These are phyloP conservation scores for Metridium senile DNA, from an alignment of 92 coral and sea anemone genomes.

Conservation along the genomic window DNA sequence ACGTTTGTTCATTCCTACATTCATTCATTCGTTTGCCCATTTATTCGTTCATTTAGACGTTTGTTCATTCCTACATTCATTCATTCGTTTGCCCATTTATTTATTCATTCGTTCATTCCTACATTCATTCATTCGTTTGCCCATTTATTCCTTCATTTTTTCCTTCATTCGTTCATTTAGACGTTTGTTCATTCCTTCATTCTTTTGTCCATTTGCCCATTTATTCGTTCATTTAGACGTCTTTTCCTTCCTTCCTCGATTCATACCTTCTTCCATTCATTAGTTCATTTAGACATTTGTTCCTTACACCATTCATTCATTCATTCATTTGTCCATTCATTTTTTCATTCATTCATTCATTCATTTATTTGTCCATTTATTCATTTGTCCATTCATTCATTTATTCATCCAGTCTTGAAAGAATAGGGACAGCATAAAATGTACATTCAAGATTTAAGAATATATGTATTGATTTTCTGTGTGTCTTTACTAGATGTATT, in stretches of 20 bases:
- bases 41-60: neutral
- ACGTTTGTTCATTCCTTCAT: neutral
- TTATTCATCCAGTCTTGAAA: neutral
- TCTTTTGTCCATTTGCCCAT: neutral
- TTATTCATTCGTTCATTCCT: neutral
- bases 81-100: neutral
- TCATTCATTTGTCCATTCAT: neutral
- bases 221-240: neutral
- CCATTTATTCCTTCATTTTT: neutral
- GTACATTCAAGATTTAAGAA: too few relatives aligned
- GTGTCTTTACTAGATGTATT: slow-evolving; percentile 62
- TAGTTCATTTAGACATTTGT: too few relatives aligned
- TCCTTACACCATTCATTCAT: neutral
- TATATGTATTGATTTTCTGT: too few relatives aligned
- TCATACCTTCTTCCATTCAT: neutral
- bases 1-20: too few relatives aligned
- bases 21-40: too few relatives aligned
- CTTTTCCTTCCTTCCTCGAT: neutral
- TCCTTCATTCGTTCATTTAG: neutral
- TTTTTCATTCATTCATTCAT: neutral
- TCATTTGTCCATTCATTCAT: neutral
- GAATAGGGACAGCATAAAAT: too few relatives aligned
- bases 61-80: neutral
- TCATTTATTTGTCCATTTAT: neutral
- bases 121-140: neutral